Conservation (phyloP, 2,888 invertebrate genomes). For the Melanostoma scalare region DNA sequence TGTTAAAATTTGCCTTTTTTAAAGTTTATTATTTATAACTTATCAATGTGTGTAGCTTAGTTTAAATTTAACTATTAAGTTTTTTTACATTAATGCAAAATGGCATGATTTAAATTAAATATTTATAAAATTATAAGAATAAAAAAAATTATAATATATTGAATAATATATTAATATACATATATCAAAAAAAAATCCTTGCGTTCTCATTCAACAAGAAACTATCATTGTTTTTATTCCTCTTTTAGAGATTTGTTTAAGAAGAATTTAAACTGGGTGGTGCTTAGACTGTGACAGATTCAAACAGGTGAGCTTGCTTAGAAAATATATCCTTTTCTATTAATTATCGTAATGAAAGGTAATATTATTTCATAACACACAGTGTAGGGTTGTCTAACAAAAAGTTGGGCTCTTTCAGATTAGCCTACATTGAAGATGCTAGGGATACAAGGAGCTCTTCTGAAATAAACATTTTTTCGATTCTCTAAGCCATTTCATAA, state of each 20-base stretch:
- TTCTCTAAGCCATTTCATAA: too few relatives aligned
- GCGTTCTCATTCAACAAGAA: not conserved
- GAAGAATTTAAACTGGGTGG: too few relatives aligned
- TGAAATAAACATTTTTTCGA: too few relatives aligned
- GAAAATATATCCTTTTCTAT: too few relatives aligned
- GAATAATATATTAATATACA: slow-evolving; percentile 18
- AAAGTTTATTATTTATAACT: slow-evolving; percentile 45
- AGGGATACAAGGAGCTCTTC: too few relatives aligned
- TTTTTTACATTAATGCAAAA: slow-evolving; percentile 62
- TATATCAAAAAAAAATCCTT: slow-evolving; percentile 1
- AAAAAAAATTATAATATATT: slow-evolving; percentile 69
- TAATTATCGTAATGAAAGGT: too few relatives aligned
- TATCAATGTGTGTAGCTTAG: slow-evolving; percentile 65
- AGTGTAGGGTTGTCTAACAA: too few relatives aligned
- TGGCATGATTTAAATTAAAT: slow-evolving; percentile 65
- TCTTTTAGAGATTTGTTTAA: not conserved
- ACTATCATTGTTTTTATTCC: not conserved
- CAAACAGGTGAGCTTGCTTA: too few relatives aligned
- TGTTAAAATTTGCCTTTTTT: slow-evolving; percentile 69
- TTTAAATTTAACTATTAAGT: slow-evolving; percentile 67
- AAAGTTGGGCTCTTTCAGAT: too few relatives aligned
- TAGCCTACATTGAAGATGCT: too few relatives aligned
- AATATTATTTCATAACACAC: too few relatives aligned
- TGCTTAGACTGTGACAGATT: too few relatives aligned
- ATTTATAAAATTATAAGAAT: slow-evolving; percentile 66